These are phyloP conservation scores for Lagocephalus sceleratus DNA, from an alignment of 2,797 vertebrate genomes.

Conservation along the genomic window DNA sequence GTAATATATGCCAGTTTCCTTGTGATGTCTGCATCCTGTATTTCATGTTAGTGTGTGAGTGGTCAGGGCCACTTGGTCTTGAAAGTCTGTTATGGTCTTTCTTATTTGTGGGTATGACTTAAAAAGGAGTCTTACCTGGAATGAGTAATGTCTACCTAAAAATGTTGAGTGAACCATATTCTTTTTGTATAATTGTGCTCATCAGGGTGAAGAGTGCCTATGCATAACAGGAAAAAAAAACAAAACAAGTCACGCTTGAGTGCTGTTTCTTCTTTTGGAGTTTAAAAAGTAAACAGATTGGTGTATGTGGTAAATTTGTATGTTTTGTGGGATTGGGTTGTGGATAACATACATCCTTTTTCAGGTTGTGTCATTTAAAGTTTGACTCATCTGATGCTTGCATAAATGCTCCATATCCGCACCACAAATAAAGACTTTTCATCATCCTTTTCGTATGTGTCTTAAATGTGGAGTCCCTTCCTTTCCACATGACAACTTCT, in stretches of 20 bases:
- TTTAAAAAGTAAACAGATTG: not conserved
- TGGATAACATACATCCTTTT: conserved; percentile 13
- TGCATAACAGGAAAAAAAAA: conserved; percentile 30
- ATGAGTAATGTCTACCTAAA: conserved; percentile 12
- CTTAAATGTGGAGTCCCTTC: no score
- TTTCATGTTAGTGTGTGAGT: conserved; percentile 20
- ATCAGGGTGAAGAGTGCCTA: conserved; percentile 67
- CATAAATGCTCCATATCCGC: no score
- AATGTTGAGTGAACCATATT: conserved; percentile 10
- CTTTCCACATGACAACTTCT: no score
- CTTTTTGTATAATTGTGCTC: conserved; percentile 46
- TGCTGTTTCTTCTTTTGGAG: not conserved
- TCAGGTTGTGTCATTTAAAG: no score
- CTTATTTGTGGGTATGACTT: not conserved
- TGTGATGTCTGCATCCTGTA: conserved; percentile 30
- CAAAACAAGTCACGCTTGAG: not conserved
- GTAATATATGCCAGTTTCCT: conserved; percentile 18
- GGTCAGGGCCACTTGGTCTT: conserved; percentile 14
- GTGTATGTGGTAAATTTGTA: no score
- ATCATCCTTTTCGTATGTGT: no score
- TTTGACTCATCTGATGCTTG: no score
- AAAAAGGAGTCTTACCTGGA: conserved; percentile 1
- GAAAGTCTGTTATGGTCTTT: conserved; percentile 9
- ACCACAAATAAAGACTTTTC: no score
- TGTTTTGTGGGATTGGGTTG: not conserved